These are phyloP conservation scores for Hippoglossus hippoglossus DNA, from an alignment of 2,797 vertebrate species.

Conservation along the genomic window DNA sequence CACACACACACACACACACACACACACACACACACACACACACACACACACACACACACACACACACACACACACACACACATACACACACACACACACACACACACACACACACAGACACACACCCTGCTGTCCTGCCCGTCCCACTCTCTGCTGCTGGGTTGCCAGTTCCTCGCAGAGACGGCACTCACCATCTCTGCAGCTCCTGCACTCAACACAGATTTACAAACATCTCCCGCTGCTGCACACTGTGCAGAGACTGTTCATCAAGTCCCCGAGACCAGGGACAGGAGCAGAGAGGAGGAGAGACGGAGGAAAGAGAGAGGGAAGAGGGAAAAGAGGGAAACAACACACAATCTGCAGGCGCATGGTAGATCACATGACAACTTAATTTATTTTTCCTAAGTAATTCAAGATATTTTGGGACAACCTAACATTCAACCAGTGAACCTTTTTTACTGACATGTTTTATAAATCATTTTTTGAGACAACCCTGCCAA, in stretches of 20 bases:
- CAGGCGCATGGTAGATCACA: background rate
- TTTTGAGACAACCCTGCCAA: no score
- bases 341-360: background rate
- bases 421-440: no score
- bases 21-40: background rate
- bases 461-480: no score
- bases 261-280: conserved; percentile 19
- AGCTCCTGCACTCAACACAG: conserved; percentile 43
- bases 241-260: background rate
- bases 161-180: conserved; percentile 42
- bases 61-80: conserved; percentile 2
- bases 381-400: background rate
- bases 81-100: background rate
- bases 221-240: conserved; percentile 41
- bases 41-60: background rate
- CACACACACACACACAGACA: background rate
- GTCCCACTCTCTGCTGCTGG: conserved; percentile 32
- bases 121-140: conserved; percentile 28
- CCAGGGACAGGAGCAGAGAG: no score
- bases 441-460: no score
- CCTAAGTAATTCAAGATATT: no score
- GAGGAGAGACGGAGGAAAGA: background rate
- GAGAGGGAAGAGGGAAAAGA: background rate
- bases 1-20: background rate
- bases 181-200: conserved; percentile 44